Evolutionary conservation across 2,113 vertebrate genomes (phyloP).

Genomic region (Lontra canadensis): DNA sequence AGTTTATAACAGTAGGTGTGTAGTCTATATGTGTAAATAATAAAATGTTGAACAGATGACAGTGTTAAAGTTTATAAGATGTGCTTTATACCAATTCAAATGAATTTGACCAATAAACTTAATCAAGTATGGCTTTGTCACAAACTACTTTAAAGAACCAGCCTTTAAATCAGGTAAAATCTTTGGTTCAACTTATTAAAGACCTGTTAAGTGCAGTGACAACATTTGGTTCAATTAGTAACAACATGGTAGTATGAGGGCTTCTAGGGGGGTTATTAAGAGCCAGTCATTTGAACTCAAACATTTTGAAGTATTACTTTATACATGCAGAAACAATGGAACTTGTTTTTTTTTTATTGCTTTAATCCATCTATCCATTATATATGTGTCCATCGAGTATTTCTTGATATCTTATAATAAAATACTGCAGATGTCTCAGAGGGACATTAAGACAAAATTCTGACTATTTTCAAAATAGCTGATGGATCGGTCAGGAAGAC

Average conservation of each 20-base stretch:
- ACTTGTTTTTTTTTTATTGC: slow-evolving; percentile 40
- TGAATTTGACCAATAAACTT: slow-evolving; percentile 2
- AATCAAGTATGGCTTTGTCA: not conserved
- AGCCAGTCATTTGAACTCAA: slow-evolving; percentile 34
- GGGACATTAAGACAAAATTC: not conserved
- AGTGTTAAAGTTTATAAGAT: not conserved
- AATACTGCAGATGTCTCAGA: slow-evolving; percentile 11
- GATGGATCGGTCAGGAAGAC: not conserved
- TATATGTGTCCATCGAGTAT: not conserved
- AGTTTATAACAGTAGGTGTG: not conserved
- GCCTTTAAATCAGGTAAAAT: slow-evolving; percentile 33
- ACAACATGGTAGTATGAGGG: not conserved
- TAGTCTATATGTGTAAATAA: slow-evolving; percentile 15
- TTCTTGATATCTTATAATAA: slow-evolving; percentile 28
- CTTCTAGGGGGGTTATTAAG: slow-evolving; percentile 14
- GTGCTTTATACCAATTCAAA: not conserved
- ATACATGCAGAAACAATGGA: slow-evolving; percentile 37
- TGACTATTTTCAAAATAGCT: not conserved
- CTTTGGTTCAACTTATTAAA: slow-evolving; percentile 59
- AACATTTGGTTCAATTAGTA: slow-evolving; percentile 23
- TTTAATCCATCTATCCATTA: slow-evolving; percentile 16
- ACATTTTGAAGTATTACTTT: slow-evolving; percentile 57
- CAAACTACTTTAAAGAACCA: slow-evolving; percentile 32
- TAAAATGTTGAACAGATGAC: not conserved
- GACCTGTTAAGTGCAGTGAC: slow-evolving; percentile 1